phyloP scores from a whole-genome alignment of 2,113 vertebrate genomes.

The Chionis minor region DNA sequence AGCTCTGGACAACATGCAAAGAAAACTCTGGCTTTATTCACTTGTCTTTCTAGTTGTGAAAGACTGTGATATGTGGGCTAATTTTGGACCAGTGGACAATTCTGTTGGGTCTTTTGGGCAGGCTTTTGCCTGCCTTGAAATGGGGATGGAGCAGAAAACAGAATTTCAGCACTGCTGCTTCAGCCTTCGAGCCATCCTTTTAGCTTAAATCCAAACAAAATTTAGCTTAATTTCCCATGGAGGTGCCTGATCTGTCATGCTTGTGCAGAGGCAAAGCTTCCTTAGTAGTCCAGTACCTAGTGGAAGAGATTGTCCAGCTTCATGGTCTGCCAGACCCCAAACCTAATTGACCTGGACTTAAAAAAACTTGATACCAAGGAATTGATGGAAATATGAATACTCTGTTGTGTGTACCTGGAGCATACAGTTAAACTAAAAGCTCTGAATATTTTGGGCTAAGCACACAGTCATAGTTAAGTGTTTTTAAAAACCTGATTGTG shows the following conservation, averaged over 20 bases:
- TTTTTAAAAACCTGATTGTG: fast-evolving
- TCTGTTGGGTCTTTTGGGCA: fast-evolving
- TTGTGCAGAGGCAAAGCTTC: background rate
- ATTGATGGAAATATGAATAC: background rate
- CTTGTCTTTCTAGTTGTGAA: background rate
- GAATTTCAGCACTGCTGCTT: background rate
- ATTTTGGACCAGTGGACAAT: background rate
- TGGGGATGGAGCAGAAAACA: background rate
- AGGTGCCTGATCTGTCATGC: background rate
- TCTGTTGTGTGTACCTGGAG: background rate
- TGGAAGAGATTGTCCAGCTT: background rate
- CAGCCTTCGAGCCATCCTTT: background rate
- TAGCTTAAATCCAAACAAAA: background rate
- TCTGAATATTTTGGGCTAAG: background rate
- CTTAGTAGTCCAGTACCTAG: background rate
- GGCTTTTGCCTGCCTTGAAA: background rate
- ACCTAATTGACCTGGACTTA: background rate
- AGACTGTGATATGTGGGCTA: background rate
- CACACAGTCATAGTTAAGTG: background rate
- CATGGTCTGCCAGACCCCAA: background rate
- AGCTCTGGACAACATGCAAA: background rate
- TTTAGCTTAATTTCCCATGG: background rate
- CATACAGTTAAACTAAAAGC: background rate
- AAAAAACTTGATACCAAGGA: background rate
- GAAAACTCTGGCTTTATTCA: background rate